A percentile compares a stretch with the other conserved stretches of the same genome.
Evolutionary conservation across 2,113 vertebrate species (phyloP).

Genomic region (Quiscalus mexicanus): DNA sequence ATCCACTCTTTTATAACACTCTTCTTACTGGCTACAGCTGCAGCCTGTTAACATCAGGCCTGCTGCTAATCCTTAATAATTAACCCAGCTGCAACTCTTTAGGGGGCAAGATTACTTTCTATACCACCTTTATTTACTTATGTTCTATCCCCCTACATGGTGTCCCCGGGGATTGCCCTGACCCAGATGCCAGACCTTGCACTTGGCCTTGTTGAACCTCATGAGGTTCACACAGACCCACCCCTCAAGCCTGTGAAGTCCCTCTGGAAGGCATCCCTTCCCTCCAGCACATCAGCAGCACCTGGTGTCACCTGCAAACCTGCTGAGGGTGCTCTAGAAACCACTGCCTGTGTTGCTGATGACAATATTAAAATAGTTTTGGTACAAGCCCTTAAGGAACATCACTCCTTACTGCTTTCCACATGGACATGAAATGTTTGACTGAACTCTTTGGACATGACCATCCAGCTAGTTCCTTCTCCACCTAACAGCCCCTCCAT

Average conservation of each 20-base stretch:
- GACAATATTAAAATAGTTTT: background rate
- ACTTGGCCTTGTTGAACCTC: background rate
- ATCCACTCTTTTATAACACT: no score
- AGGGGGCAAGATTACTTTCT: no score
- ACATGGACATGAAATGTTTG: background rate
- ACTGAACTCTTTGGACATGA: rapidly evolving
- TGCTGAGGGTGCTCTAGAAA: background rate
- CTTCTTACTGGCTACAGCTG: no score
- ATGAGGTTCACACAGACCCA: background rate
- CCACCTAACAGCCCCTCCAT: background rate
- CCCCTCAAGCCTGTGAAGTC: background rate
- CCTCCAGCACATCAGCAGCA: background rate
- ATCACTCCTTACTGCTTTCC: background rate
- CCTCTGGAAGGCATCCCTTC: background rate
- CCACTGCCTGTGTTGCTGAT: background rate
- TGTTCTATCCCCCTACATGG: no score
- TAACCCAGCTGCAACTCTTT: no score
- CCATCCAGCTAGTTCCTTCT: background rate
- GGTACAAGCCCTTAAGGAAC: background rate
- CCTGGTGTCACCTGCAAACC: background rate
- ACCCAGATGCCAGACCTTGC: background rate
- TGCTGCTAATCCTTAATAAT: no score
- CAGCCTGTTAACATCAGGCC: no score
- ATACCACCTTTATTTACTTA: no score
- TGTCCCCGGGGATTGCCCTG: background rate